Conservation (phyloP, 2,113 vertebrate genomes). For the Gymnocephalus cernua region DNA sequence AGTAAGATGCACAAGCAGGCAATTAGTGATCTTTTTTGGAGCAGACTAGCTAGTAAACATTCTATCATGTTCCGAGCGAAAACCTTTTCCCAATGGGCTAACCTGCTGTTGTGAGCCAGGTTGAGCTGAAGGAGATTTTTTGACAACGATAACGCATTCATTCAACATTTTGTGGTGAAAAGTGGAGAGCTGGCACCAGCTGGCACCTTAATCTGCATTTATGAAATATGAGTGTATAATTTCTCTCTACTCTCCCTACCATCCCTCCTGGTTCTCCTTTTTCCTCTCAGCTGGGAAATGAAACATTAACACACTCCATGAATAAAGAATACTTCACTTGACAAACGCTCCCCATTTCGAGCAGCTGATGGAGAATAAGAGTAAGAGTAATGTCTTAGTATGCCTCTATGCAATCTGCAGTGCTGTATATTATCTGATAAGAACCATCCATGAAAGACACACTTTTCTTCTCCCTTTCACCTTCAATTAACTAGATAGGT, state of each 20-base stretch:
- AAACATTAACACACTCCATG: constrained; percentile 74
- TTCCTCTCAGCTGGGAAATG: constrained; percentile 58
- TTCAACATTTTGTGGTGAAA: constrained; percentile 41
- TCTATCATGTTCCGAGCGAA: constrained; percentile 29
- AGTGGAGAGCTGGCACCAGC: constrained; percentile 57
- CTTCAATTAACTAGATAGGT: constrained; percentile 54
- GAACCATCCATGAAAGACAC: constrained; percentile 8
- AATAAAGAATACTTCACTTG: constrained; percentile 75
- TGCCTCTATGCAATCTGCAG: constrained; percentile 19
- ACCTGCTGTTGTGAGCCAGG: constrained; percentile 38
- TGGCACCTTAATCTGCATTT: constrained; percentile 68
- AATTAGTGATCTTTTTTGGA: constrained; percentile 58
- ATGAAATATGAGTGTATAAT: constrained; percentile 56
- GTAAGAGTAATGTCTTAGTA: constrained; percentile 28
- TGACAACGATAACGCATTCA: constrained; percentile 27
- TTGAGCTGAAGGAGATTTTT: constrained; percentile 56
- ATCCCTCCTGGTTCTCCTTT: constrained; percentile 31
- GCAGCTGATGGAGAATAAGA: constrained; percentile 47
- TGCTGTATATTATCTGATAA: constrained; percentile 18
- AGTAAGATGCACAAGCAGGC: constrained; percentile 47
- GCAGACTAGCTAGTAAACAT: constrained; percentile 53
- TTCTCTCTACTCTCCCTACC: not conserved
- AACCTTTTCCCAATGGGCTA: constrained; percentile 49
- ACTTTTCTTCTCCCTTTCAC: constrained; percentile 14
- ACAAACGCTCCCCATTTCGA: constrained; percentile 46